Conservation (phyloP, 2,888 invertebrate genomes). For the Calameuta filiformis region DNA sequence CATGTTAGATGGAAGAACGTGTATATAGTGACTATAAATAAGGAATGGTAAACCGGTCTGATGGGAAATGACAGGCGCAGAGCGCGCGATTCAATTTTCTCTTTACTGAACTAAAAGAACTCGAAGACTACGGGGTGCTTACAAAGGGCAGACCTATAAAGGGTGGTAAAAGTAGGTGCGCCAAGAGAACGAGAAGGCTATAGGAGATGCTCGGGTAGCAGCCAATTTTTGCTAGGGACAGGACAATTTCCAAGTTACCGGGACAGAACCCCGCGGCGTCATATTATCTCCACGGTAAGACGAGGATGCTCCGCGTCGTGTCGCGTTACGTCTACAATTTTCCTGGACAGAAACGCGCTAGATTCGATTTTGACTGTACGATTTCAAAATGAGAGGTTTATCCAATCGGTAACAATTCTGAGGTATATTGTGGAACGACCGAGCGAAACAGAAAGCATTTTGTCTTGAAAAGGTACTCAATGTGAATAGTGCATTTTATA, state of each 20-base stretch:
- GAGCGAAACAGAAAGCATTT: neutral
- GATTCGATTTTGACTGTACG: constrained; percentile 19
- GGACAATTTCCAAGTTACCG: constrained; percentile 37
- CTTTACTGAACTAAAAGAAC: neutral
- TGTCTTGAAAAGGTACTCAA: neutral
- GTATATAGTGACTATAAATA: neutral
- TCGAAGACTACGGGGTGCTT: neutral
- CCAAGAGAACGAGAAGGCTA: neutral
- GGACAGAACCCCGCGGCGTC: constrained; percentile 25
- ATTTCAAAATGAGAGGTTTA: neutral
- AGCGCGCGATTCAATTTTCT: constrained; percentile 26
- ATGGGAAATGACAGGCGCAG: neutral
- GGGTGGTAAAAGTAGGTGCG: neutral
- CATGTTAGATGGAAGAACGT: neutral
- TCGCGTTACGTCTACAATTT: neutral
- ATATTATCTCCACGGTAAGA: constrained; percentile 21
- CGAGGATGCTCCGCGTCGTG: neutral
- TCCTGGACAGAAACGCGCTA: constrained; percentile 13
- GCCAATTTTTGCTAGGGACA: constrained; percentile 40
- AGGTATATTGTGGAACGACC: neutral
- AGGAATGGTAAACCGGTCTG: neutral
- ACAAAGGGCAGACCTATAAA: neutral
- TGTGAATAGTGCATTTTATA: neutral
- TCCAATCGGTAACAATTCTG: neutral
- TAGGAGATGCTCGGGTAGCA: constrained; percentile 12